Percentiles rank a stretch among this genome's conserved stretches.
Evolutionary conservation across 2,797 vertebrate species (phyloP).

Genomic region (Diglossa cyanea): DNA sequence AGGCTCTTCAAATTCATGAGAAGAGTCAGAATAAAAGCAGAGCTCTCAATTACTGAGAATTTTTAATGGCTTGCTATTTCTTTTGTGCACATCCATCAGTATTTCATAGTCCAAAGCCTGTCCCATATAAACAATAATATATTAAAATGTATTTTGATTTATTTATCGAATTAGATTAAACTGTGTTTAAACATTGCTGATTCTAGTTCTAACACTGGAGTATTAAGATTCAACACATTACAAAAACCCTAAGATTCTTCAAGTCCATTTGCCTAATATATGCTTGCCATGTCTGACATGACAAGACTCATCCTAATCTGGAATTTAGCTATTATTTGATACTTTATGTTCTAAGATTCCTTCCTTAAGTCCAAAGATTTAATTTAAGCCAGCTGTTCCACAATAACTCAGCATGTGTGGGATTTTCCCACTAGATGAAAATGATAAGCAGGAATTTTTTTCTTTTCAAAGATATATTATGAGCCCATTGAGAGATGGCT

Average conservation of each 20-base stretch:
- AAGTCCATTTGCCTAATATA: neutral
- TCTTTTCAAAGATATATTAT: neutral
- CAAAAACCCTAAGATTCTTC: neutral
- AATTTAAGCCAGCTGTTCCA: conserved; percentile 36
- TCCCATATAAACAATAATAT: neutral
- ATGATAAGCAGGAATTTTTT: neutral
- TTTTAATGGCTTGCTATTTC: neutral
- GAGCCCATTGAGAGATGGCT: neutral
- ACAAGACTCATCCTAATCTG: neutral
- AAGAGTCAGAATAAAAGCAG: neutral
- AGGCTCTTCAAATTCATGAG: neutral
- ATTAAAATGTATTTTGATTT: neutral
- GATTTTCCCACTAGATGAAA: conserved; percentile 19
- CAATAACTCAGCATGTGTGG: conserved; percentile 17
- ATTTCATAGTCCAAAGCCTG: neutral
- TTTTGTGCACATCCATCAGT: neutral
- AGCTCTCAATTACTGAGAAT: neutral
- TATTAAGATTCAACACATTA: neutral
- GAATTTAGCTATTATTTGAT: conserved; percentile 26
- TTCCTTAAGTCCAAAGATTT: conserved; percentile 6
- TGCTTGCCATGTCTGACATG: neutral
- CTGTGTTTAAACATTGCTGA: neutral
- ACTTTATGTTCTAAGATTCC: neutral
- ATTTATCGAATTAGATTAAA: neutral
- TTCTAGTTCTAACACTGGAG: neutral